These are phyloP conservation scores for Menidia beryllina DNA, from an alignment of 2,113 vertebrate genomes.

Conservation along the genomic window DNA sequence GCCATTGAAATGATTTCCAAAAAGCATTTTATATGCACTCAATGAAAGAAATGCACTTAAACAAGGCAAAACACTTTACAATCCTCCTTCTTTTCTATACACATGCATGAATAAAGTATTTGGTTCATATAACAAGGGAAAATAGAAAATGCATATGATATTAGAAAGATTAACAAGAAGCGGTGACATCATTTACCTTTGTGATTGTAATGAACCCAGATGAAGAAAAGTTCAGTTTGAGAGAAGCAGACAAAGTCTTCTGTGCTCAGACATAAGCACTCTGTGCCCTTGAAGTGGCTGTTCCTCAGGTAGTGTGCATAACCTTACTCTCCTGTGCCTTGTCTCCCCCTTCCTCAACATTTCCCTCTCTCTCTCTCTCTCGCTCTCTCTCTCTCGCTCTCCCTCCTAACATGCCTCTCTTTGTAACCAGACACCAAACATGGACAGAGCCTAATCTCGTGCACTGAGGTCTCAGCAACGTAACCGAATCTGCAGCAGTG, in stretches of 20 bases:
- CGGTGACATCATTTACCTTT: slow-evolving; percentile 56
- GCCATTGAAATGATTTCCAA: background rate
- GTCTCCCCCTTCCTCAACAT: slow-evolving; percentile 10
- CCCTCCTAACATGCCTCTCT: slow-evolving; percentile 37
- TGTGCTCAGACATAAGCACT: slow-evolving; percentile 22
- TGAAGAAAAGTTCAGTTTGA: slow-evolving; percentile 16
- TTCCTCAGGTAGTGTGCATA: slow-evolving; percentile 63
- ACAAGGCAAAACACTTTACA: background rate
- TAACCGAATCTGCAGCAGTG: slow-evolving; percentile 21
- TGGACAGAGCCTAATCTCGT: slow-evolving; percentile 36
- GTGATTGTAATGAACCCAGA: slow-evolving; percentile 17
- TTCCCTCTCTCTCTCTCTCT: slow-evolving; percentile 30
- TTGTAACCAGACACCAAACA: slow-evolving; percentile 78
- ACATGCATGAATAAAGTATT: background rate
- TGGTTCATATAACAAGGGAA: background rate
- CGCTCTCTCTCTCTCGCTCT: slow-evolving; percentile 36
- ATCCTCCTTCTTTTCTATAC: background rate
- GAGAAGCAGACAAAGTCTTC: slow-evolving; percentile 30
- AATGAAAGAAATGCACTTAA: background rate
- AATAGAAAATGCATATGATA: background rate
- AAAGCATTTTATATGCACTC: background rate
- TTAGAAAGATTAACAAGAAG: background rate
- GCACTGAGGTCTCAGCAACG: slow-evolving; percentile 30
- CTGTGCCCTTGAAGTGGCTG: slow-evolving; percentile 72
- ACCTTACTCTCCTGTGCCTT: slow-evolving; percentile 30